A percentile compares a stretch with the other conserved stretches of the same genome.
These are phyloP conservation scores for Pachycephala philippinensis DNA, from an alignment of 2,113 vertebrate species.

Conservation along the genomic window DNA sequence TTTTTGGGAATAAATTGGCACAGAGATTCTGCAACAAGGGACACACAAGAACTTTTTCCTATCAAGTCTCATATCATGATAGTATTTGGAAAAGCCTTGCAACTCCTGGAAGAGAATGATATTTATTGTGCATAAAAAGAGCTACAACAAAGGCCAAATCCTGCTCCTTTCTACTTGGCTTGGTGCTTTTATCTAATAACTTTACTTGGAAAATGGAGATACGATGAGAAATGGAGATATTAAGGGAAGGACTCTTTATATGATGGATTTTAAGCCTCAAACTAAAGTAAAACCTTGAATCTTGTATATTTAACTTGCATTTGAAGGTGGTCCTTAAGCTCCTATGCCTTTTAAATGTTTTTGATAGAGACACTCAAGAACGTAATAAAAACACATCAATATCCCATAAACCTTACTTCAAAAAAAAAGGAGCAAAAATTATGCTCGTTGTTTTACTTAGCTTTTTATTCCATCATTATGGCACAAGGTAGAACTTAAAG, in stretches of 20 bases:
- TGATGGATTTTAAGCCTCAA: neutral
- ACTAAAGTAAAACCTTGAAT: neutral
- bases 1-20: neutral
- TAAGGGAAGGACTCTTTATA: neutral
- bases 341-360: neutral
- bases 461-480: constrained; percentile 79
- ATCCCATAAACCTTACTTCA: neutral
- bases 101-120: neutral
- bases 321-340: neutral
- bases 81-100: neutral
- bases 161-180: neutral
- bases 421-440: constrained; percentile 5
- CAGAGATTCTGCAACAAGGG: neutral
- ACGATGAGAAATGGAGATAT: neutral
- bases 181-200: neutral
- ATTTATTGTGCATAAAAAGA: neutral
- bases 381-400: neutral
- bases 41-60: neutral
- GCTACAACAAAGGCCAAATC: neutral
- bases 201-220: neutral
- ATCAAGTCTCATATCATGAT: neutral
- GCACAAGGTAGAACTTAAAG: constrained; percentile 80
- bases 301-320: neutral
- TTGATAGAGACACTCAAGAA: neutral
- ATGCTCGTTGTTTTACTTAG: constrained; percentile 51